Evolutionary conservation across 2,113 vertebrate species (phyloP).

Genomic region (Aramus guarauna): DNA sequence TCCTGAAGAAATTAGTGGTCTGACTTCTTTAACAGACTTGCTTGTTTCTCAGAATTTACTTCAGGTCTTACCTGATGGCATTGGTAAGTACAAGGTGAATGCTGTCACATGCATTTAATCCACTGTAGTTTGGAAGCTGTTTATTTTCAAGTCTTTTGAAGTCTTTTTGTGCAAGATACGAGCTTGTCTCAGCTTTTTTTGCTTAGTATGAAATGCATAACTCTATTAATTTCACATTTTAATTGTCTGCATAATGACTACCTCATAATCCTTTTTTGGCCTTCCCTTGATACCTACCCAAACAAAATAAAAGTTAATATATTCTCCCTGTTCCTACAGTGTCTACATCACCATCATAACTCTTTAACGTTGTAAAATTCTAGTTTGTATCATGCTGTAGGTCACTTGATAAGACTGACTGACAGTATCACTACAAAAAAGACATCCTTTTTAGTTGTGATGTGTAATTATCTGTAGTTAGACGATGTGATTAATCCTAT

Average conservation of each 20-base stretch:
- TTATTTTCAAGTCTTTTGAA: neutral
- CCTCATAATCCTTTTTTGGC: neutral
- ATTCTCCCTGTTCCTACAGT: neutral
- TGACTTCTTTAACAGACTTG: constrained; percentile 88
- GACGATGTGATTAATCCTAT: neutral
- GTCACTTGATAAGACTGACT: neutral
- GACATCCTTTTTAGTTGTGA: neutral
- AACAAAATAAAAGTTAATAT: neutral
- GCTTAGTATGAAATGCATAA: neutral
- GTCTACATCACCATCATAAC: neutral
- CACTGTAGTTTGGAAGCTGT: neutral
- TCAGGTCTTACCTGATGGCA: constrained; percentile 88
- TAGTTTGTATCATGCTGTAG: neutral
- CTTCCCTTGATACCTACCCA: neutral
- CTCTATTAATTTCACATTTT: neutral
- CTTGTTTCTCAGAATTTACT: constrained; percentile 95
- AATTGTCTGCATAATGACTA: neutral
- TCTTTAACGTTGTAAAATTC: neutral
- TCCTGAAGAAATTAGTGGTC: constrained; percentile 89
- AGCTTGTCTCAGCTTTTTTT: neutral
- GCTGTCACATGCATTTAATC: neutral
- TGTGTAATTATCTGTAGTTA: neutral
- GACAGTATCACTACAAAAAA: neutral
- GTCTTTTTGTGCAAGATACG: neutral
- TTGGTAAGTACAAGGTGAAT: constrained; percentile 77